Base-by-base conservation (phyloP, 2,797 vertebrate species). In the Typhlichthys eigenmanni region DNA sequence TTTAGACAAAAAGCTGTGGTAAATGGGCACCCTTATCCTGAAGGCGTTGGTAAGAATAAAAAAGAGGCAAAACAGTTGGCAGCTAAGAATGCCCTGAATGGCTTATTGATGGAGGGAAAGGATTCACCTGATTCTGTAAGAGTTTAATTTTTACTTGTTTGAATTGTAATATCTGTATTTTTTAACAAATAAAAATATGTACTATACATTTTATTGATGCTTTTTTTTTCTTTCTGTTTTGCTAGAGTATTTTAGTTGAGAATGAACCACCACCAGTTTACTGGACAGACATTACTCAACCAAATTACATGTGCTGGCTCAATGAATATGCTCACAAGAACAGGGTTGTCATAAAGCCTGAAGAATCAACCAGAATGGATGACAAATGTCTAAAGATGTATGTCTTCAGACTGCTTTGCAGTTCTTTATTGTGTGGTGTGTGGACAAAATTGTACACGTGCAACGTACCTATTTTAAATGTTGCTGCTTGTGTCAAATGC, bases 1-100 rank as follows among this genome's bases (percentile, higher is more conserved):
- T 94, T 93, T 58, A 85, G 64, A 0, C 0, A 84, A 0, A 76
- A 55, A 70, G 92, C 3, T 0, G 14, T 89, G 4, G 0, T 93
- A 2, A 74, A 87, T 61, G 81, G 70, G 2, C 55, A 72, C 8
- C 2, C 0, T 0, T 92, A 87, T 75, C 81, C 88, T 19, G 58
- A 73, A 0, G 93, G 60, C 2, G 68, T 69, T 34, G 93, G 93
- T 0, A 86, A 73, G 49, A 88, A 45, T 64, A 94, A 93, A 78
- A 93, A 86, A 46, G 92, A 90, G 47, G 93, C 93, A 7, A 91
- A 58, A 68, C 81, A 90, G 13, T 80, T 84, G 1, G 93, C 93
- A 9, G 92, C 93, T 7, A 85, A 83, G 76, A 80, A 88, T 17
- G 92, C 83, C 0, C 13, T 88, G 5, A 43, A 5, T 5, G 0